Conservation (phyloP, 2,113 vertebrate species). For the Pipa parva region DNA sequence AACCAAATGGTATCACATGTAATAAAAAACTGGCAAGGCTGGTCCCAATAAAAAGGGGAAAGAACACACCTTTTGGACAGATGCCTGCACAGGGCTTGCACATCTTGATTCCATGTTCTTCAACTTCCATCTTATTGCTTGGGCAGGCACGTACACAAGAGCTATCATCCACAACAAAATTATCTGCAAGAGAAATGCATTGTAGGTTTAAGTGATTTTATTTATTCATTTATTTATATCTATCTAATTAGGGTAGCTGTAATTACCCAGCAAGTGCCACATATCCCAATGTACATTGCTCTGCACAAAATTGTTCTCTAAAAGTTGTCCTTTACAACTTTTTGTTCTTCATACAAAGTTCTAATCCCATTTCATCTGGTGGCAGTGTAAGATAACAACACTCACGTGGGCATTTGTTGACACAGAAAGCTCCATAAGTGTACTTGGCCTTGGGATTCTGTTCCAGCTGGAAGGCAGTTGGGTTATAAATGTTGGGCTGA, state of each 20-base stretch:
- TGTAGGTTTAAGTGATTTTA: no score
- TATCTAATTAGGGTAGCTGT: no score
- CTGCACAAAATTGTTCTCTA: no score
- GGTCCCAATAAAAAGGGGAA: neutral
- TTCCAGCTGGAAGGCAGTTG: conserved; percentile 89
- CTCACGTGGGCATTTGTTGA: conserved; percentile 97
- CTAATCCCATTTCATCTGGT: neutral
- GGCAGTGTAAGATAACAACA: conserved; percentile 18
- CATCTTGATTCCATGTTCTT: conserved; percentile 94
- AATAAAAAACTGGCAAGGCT: no score
- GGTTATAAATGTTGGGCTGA: conserved; percentile 94
- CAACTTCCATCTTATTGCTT: conserved; percentile 96
- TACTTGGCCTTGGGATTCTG: conserved; percentile 94
- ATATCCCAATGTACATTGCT: no score
- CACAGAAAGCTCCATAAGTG: conserved; percentile 94
- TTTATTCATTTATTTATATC: no score
- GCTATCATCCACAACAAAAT: conserved; percentile 97
- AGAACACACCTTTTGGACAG: conserved; percentile 87
- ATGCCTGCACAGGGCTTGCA: conserved; percentile 97
- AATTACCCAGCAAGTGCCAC: no score
- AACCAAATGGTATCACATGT: no score
- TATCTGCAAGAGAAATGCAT: conserved; percentile 72
- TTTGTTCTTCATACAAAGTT: no score
- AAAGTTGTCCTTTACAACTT: no score
- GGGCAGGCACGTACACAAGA: conserved; percentile 94